Evolutionary conservation across 2,113 vertebrate genomes (phyloP).

Genomic region (Murina feae): DNA sequence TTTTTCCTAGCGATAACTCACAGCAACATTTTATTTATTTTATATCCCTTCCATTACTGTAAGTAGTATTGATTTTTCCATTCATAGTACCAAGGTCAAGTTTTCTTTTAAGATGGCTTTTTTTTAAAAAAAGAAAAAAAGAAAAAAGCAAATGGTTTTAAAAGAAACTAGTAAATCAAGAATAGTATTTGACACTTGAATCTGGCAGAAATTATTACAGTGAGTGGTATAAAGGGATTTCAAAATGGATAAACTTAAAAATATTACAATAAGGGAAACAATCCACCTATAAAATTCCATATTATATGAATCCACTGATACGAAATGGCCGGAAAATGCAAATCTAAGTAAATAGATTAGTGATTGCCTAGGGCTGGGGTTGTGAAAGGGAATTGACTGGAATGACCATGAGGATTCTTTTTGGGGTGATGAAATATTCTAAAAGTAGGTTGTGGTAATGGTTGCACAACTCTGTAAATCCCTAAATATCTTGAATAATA

Average conservation of each 20-base stretch:
- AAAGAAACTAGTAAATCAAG: neutral
- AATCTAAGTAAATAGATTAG: neutral
- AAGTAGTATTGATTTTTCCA: neutral
- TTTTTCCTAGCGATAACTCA: neutral
- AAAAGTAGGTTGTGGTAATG: neutral
- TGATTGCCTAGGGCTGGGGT: too few species aligned
- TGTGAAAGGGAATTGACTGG: neutral
- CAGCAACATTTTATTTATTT: neutral
- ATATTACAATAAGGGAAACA: neutral
- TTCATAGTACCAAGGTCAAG: neutral
- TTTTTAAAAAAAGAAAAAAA: too few species aligned
- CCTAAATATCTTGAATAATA: neutral
- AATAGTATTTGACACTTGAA: neutral
- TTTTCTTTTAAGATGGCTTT: neutral
- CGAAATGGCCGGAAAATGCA: neutral
- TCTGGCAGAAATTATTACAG: neutral
- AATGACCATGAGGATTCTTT: neutral
- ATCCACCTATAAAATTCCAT: neutral
- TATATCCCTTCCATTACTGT: neutral
- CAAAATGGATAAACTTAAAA: neutral
- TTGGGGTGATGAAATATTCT: neutral
- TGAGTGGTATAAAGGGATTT: neutral
- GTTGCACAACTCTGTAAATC: fast-evolving
- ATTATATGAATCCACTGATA: too few species aligned
- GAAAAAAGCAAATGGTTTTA: neutral